Conservation (phyloP, 2,797 vertebrate species). For the Harpagifer antarcticus region DNA sequence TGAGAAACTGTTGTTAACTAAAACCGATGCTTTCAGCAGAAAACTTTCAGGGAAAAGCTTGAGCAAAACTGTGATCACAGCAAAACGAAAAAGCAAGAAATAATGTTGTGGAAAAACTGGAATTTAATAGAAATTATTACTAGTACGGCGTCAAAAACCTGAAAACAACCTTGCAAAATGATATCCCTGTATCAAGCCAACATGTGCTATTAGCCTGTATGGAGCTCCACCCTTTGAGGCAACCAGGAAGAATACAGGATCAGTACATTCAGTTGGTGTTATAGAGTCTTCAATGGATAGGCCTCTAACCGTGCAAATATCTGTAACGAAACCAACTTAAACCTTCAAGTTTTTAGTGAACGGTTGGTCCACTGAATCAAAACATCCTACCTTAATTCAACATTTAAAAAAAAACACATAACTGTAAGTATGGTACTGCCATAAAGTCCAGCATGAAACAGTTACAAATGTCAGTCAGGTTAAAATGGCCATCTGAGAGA, state of each 20-base stretch:
- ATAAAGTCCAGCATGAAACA: conserved; percentile 41
- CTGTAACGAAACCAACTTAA: conserved; percentile 36
- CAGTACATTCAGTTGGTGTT: conserved; percentile 68
- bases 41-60: conserved; percentile 20
- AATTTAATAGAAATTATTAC: conserved; percentile 45
- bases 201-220: conserved; percentile 28
- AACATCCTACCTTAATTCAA: conserved; percentile 38
- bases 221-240: conserved; percentile 27
- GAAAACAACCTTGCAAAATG: conserved; percentile 15
- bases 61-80: conserved; percentile 44
- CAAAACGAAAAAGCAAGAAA: conserved; percentile 38
- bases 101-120: conserved; percentile 27
- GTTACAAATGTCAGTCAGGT: conserved; percentile 46
- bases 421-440: conserved; percentile 41
- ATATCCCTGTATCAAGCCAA: conserved; percentile 48
- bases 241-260: conserved; percentile 51
- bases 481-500: conserved; percentile 58
- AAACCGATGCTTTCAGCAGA: conserved; percentile 25
- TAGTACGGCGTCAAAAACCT: conserved; percentile 33
- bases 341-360: conserved; percentile 76
- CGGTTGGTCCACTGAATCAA: conserved; percentile 62
- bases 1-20: conserved; percentile 13
- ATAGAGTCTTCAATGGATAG: conserved; percentile 42
- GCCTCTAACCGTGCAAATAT: conserved; percentile 67
- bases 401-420: conserved; percentile 52